Evolutionary conservation across 2,797 vertebrate species (phyloP), one percentile per base, ranked within the genome.

Genomic region (Sebastes goodei): DNA sequence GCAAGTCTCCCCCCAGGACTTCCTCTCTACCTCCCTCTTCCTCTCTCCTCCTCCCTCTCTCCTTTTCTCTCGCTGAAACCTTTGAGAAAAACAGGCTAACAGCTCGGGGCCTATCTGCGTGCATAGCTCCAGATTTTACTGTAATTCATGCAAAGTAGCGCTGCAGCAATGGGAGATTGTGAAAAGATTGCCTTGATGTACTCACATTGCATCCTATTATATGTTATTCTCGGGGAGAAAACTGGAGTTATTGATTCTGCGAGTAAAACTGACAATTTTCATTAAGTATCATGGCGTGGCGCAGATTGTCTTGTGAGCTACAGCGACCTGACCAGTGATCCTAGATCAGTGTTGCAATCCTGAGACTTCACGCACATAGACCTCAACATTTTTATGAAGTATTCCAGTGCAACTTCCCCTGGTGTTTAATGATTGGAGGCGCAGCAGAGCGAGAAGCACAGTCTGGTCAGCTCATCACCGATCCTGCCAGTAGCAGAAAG

Each of bases 131-230:
- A 85, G 84, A 90, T 93, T 91, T 86, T 90, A 89, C 87, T 92
- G 87, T 92, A 94, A 92, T 92, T 93, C 92, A 93, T 93, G 91
- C 93, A 94, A 93, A 94, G 87, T 87, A 90, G 86, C 65, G 72
- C 79, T 78, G 80, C 86, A 89, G 90, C 89, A 71, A 80, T 72
- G 89, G 86, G 86, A 91, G 85, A 90, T 86, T 84, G 88, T 89
- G 85, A 74, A 90, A 80, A 88, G 91, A 93, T 92, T 91, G 91
- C 85, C 87, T 91, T 87, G 84, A 94, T 90, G 90, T 88, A 82
- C 88, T 90, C 88, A 77, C 86, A 88, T 73, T 82, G 87, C 85
- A 90, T 94, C 91, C 80, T 88, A 89, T 94, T 91, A 93, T 91
- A 79, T 90, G 84, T 91, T 90, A 82, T 91, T 92, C 89, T 87